Evolutionary conservation across 2,113 vertebrate genomes (phyloP).

Genomic region (Poicephalus meyeri): DNA sequence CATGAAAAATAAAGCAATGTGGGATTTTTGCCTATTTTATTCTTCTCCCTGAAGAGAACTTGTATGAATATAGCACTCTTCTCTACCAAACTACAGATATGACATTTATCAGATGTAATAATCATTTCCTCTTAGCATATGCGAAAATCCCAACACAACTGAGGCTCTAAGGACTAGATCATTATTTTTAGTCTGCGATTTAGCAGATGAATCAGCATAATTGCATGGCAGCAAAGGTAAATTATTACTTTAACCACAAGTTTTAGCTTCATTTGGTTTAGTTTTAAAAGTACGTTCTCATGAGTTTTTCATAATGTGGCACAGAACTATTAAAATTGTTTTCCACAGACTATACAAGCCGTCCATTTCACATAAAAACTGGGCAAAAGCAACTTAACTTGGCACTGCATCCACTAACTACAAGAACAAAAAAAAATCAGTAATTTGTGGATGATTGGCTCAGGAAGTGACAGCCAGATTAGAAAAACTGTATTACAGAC

Average conservation of each 20-base stretch:
- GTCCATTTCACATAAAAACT: neutral
- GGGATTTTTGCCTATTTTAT: neutral
- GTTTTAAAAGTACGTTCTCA: neutral
- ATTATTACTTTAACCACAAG: neutral
- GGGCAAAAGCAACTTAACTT: conserved; percentile 4
- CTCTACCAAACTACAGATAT: neutral
- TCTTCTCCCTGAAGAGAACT: neutral
- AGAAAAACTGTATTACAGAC: conserved; percentile 10
- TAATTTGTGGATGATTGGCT: neutral
- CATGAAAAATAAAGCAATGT: neutral
- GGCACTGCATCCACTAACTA: neutral
- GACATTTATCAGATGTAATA: neutral
- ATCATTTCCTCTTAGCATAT: neutral
- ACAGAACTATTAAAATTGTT: conserved; percentile 13
- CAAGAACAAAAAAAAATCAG: neutral
- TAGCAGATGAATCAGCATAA: neutral
- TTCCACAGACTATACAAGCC: neutral
- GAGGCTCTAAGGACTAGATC: neutral
- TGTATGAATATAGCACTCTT: neutral
- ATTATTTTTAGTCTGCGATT: neutral
- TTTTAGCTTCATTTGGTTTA: neutral
- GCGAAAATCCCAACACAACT: neutral
- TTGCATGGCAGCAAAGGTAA: neutral
- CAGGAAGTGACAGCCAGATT: neutral
- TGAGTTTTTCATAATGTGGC: neutral